Percentiles rank a stretch among this genome's conserved stretches.
These are phyloP conservation scores for Drosophila algonquin DNA, from an alignment of 2,888 invertebrate genomes.

Conservation along the genomic window DNA sequence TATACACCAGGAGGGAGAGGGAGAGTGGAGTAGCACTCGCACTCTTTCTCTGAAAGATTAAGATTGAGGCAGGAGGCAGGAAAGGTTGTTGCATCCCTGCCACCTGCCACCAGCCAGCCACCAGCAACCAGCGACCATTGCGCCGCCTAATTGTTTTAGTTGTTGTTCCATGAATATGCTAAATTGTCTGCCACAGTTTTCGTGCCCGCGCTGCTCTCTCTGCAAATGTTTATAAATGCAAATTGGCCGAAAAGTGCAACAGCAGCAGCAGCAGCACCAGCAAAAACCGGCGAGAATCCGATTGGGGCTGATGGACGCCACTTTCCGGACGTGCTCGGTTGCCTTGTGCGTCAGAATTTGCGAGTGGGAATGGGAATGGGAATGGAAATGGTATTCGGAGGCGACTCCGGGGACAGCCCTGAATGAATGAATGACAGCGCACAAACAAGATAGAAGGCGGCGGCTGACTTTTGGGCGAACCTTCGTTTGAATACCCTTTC, in stretches of 20 bases:
- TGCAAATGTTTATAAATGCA: slow-evolving; percentile 76
- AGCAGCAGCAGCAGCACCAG: slow-evolving; percentile 39
- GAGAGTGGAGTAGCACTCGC: neutral
- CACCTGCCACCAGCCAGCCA: slow-evolving; percentile 39
- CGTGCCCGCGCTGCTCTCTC: slow-evolving; percentile 36
- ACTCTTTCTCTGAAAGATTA: slow-evolving; percentile 12
- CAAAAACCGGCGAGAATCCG: slow-evolving; percentile 5
- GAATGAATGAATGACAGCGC: slow-evolving; percentile 36
- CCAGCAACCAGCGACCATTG: slow-evolving; percentile 15
- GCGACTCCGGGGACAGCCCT: slow-evolving; percentile 12
- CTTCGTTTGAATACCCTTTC: neutral
- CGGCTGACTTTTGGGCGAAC: neutral
- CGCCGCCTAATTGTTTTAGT: slow-evolving; percentile 73
- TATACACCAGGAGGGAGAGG: neutral
- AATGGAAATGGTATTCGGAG: neutral
- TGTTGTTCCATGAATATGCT: slow-evolving; percentile 77
- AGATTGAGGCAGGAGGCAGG: slow-evolving; percentile 10
- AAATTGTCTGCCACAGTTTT: slow-evolving; percentile 70
- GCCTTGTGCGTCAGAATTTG: slow-evolving; percentile 43
- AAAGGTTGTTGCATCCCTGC: slow-evolving; percentile 22
- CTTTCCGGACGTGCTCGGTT: slow-evolving; percentile 61
- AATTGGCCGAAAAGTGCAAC: slow-evolving; percentile 77
- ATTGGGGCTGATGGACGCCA: slow-evolving; percentile 17
- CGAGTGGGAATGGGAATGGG: neutral
- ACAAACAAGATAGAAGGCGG: slow-evolving; percentile 1